Conservation (phyloP, 2,113 vertebrate genomes). For the Ptilorrhoa leucosticta region DNA sequence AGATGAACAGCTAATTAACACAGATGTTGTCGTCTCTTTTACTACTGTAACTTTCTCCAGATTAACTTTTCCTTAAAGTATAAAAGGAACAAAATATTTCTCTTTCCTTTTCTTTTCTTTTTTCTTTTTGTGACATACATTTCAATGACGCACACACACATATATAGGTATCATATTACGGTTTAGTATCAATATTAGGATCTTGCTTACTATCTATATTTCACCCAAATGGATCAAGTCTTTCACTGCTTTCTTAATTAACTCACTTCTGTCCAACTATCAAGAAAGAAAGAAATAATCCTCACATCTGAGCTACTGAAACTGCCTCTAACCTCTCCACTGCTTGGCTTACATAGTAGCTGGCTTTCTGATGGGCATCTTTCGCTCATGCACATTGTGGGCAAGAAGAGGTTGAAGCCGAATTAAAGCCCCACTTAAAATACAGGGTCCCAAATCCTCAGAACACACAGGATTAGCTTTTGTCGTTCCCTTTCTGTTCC, state of each 20-base stretch:
- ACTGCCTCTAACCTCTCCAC: background rate
- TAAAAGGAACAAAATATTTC: background rate
- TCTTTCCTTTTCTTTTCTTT: background rate
- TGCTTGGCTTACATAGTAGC: background rate
- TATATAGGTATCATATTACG: background rate
- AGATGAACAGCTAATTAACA: slow-evolving; percentile 55
- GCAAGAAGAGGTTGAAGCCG: background rate
- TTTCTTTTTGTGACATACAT: background rate
- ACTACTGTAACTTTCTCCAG: background rate
- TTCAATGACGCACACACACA: background rate
- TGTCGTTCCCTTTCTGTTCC: background rate
- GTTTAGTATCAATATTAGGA: background rate
- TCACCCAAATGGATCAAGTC: background rate
- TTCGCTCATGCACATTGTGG: fast-evolving
- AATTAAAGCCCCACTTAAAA: background rate
- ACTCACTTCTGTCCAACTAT: background rate
- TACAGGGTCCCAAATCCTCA: background rate
- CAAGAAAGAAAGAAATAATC: background rate
- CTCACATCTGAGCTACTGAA: background rate
- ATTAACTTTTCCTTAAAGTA: background rate
- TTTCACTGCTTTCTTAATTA: background rate
- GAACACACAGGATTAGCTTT: background rate
- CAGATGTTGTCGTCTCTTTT: slow-evolving; percentile 28
- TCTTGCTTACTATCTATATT: background rate
- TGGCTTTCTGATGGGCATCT: background rate